phyloP scores from a whole-genome alignment of 1,140 invertebrate genomes.

The Aphaenogaster floridana region DNA sequence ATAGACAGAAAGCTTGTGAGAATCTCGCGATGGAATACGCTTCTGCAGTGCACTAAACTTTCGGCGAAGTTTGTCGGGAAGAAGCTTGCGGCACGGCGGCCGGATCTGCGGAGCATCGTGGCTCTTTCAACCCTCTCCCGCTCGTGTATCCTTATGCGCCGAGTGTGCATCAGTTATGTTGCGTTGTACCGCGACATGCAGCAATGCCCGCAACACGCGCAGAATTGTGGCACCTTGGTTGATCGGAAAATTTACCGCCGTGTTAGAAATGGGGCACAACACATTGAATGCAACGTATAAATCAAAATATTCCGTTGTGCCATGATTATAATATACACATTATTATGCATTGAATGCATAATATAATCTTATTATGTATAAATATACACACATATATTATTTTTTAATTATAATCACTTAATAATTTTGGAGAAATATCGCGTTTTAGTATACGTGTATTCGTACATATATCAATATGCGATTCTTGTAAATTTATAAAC shows the following conservation, averaged over 20 bases:
- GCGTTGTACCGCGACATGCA: not conserved
- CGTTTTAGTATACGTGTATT: not conserved
- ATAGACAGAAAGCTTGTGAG: slow-evolving; percentile 26
- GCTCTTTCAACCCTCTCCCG: slow-evolving; percentile 24
- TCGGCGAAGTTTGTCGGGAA: slow-evolving; percentile 25
- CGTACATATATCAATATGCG: not conserved
- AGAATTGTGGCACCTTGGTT: not conserved
- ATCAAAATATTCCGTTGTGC: not conserved
- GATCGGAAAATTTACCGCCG: not conserved
- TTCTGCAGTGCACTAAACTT: slow-evolving; percentile 18
- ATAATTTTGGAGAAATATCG: not conserved
- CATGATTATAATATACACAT: not conserved
- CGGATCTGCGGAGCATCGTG: not conserved
- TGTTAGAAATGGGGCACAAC: not conserved
- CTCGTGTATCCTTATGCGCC: not conserved
- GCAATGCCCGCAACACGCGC: not conserved
- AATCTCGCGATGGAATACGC: slow-evolving; percentile 24
- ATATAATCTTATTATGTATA: not conserved
- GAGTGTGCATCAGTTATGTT: slow-evolving; percentile 31
- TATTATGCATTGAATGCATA: slow-evolving; percentile 18
- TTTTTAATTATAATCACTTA: not conserved
- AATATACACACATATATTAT: not conserved
- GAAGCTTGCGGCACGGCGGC: not conserved
- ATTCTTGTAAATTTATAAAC: not conserved
- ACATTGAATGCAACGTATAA: not conserved